phyloP scores from a whole-genome alignment of 2,888 invertebrate genomes.

The Cantharis nigra region DNA sequence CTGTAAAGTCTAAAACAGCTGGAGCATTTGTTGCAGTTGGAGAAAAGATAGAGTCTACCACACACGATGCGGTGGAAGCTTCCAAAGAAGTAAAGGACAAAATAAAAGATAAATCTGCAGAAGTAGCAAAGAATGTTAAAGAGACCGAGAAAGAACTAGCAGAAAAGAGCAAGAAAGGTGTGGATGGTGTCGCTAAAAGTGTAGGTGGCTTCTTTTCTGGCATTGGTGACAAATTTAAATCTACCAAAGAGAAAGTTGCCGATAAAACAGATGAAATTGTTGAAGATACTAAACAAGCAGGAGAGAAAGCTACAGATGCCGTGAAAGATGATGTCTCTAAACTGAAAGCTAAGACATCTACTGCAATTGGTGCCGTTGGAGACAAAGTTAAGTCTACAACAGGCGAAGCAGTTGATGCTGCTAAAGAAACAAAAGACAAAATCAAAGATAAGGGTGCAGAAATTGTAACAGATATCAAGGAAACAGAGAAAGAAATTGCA shows the following conservation, averaged over 20 bases:
- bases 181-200: background rate
- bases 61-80: constrained; percentile 1
- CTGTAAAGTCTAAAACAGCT: constrained; percentile 15
- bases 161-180: background rate
- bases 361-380: constrained; percentile 26
- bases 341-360: constrained; percentile 18
- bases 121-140: constrained; percentile 29
- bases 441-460: background rate
- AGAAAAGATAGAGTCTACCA: constrained; percentile 19
- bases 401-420: constrained; percentile 8
- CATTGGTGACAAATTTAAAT: background rate
- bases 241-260: background rate
- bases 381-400: constrained; percentile 26
- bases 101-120: constrained; percentile 9
- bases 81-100: constrained; percentile 31
- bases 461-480: background rate
- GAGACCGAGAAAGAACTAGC: constrained; percentile 32
- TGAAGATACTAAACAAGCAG: constrained; percentile 6
- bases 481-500: background rate
- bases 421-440: constrained; percentile 31
- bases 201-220: constrained; percentile 16
- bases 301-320: constrained; percentile 16
- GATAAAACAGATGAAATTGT: constrained; percentile 1
- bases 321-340: constrained; percentile 16
- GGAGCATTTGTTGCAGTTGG: constrained; percentile 25